Percentiles rank a stretch among this genome's conserved stretches.
These are phyloP conservation scores for Drosophila mercatorum DNA, from an alignment of 2,888 invertebrate genomes.

Conservation along the genomic window DNA sequence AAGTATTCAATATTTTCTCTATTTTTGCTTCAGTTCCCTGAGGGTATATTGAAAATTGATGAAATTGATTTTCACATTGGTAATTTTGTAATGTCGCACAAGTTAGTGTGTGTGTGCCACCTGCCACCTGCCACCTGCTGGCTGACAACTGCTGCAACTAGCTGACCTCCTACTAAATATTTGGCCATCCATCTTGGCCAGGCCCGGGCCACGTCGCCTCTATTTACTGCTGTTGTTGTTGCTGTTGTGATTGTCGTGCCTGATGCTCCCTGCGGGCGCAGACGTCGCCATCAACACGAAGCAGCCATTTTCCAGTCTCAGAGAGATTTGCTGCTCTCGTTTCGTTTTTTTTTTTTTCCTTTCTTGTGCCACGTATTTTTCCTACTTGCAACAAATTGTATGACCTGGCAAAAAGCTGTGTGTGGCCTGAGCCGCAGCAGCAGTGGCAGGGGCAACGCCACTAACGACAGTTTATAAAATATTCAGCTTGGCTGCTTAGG, in stretches of 20 bases:
- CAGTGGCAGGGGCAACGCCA: constrained; percentile 7
- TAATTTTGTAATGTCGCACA: constrained; percentile 60
- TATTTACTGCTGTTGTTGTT: constrained; percentile 35
- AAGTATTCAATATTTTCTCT: constrained; percentile 1
- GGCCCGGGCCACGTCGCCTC: constrained; percentile 40
- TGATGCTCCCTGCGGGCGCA: constrained; percentile 64
- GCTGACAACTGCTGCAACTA: constrained; percentile 63
- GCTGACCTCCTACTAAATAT: constrained; percentile 71
- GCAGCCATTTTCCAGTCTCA: constrained; percentile 63
- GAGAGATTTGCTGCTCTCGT: constrained; percentile 21
- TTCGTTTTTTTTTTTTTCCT: constrained; percentile 16
- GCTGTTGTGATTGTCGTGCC: constrained; percentile 6
- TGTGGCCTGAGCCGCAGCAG: neutral
- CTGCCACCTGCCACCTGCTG: constrained; percentile 31
- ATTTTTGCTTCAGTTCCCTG: constrained; percentile 1
- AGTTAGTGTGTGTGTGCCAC: constrained; percentile 33
- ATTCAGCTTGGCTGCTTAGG: constrained; percentile 63
- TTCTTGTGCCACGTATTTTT: constrained; percentile 47
- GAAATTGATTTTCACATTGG: constrained; percentile 74
- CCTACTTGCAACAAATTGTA: constrained; percentile 69
- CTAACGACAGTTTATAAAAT: constrained; percentile 79
- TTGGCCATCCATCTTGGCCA: constrained; percentile 69
- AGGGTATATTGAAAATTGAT: constrained; percentile 62
- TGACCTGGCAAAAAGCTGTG: constrained; percentile 48
- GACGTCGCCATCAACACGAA: constrained; percentile 75